These are phyloP conservation scores for Aphaenogaster floridana DNA, from an alignment of 1,140 invertebrate species.

Conservation along the genomic window DNA sequence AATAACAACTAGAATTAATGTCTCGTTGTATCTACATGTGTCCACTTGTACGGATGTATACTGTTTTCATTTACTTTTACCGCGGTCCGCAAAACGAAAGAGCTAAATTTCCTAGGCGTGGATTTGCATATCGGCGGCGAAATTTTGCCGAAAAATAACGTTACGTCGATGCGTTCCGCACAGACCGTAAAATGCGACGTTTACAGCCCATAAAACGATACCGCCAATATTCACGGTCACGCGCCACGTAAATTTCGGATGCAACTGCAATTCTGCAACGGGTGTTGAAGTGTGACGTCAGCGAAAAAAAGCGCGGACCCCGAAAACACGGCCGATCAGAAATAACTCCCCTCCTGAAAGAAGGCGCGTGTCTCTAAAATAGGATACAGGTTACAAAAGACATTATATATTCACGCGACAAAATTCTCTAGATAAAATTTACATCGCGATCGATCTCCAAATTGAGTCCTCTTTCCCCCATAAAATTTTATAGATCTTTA, in stretches of 20 bases:
- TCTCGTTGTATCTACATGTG: neutral
- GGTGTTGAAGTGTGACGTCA: neutral
- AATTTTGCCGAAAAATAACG: conserved; percentile 26
- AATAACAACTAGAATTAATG: conserved; percentile 57
- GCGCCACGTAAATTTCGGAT: conserved; percentile 28
- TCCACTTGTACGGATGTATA: neutral
- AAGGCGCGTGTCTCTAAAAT: neutral
- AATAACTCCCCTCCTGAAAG: conserved; percentile 8
- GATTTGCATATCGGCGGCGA: conserved; percentile 6
- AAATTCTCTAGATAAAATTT: neutral
- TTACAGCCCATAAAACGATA: conserved; percentile 8
- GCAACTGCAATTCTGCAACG: conserved; percentile 11
- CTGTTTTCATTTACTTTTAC: conserved; percentile 12
- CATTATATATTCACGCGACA: neutral
- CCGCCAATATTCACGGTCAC: conserved; percentile 42
- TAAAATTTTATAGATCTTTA: neutral
- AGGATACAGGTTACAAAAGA: neutral
- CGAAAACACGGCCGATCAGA: neutral
- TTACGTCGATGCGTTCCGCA: conserved; percentile 11
- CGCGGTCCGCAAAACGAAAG: conserved; percentile 19
- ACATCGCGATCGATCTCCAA: neutral
- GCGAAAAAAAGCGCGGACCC: neutral
- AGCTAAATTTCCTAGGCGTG: neutral
- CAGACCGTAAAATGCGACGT: neutral
- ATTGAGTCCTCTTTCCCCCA: neutral